phyloP scores from a whole-genome alignment of 1,140 invertebrate species.

The Tachypleus tridentatus region DNA sequence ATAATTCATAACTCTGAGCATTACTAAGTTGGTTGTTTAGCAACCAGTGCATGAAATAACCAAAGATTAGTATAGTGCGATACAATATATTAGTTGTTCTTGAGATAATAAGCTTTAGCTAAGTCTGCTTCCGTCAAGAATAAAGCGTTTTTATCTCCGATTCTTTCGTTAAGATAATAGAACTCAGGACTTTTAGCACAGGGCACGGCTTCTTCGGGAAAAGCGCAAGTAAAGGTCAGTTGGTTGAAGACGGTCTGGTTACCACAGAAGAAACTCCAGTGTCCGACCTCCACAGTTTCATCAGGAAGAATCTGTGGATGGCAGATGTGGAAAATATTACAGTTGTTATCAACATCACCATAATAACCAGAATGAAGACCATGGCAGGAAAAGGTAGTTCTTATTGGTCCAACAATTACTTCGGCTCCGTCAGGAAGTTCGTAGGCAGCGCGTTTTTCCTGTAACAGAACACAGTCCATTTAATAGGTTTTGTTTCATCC shows the following conservation, averaged over 20 bases:
- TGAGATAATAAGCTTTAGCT: too few species aligned
- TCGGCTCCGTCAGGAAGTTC: conserved; percentile 25
- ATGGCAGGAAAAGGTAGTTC: conserved; percentile 27
- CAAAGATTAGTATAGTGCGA: too few species aligned
- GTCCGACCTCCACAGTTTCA: conserved; percentile 28
- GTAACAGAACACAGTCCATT: neutral
- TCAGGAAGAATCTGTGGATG: conserved; percentile 43
- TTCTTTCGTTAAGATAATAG: conserved; percentile 23
- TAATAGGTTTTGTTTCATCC: too few species aligned
- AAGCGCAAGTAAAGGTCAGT: conserved; percentile 40
- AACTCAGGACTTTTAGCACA: conserved; percentile 29
- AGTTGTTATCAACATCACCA: conserved; percentile 33
- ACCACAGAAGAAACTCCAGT: conserved; percentile 75
- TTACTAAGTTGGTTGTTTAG: too few species aligned
- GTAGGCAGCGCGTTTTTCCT: conserved; percentile 17
- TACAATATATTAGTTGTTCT: too few species aligned
- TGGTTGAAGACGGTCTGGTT: conserved; percentile 76
- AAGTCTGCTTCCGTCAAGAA: conserved; percentile 15
- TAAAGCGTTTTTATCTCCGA: conserved; percentile 21
- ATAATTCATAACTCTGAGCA: too few species aligned
- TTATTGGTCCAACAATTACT: conserved; percentile 21
- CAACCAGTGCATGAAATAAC: too few species aligned
- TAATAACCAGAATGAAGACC: conserved; percentile 30
- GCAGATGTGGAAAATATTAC: conserved; percentile 33
- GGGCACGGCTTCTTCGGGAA: conserved; percentile 27